Conservation (phyloP, 2,888 invertebrate genomes). For the Euproctis similis region DNA sequence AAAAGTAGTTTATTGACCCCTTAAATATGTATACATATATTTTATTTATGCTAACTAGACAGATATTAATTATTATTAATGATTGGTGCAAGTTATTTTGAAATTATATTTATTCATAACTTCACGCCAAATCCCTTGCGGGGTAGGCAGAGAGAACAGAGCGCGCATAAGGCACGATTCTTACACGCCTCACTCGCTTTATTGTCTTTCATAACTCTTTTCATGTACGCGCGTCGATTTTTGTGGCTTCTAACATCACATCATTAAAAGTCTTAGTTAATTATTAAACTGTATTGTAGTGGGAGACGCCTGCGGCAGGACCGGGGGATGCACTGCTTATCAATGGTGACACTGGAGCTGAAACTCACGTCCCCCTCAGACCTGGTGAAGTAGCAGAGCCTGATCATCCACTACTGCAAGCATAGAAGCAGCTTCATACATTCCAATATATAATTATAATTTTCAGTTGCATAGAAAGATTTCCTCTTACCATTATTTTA, state of each 20-base stretch:
- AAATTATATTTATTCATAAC: no score
- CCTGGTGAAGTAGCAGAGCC: conserved; percentile 14
- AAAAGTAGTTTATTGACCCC: no score
- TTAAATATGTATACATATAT: not conserved
- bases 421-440: conserved; percentile 12
- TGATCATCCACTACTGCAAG: conserved; percentile 24
- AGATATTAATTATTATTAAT: conserved; percentile 4
- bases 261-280: no score
- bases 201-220: no score
- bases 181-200: no score
- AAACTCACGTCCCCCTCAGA: conserved; percentile 7
- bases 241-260: no score
- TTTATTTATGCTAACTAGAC: not conserved
- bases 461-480: conserved; percentile 2
- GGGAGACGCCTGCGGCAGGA: conserved; percentile 20
- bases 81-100: no score
- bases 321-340: conserved; percentile 32
- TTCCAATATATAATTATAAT: conserved; percentile 9
- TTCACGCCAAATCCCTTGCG: no score
- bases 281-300: no score
- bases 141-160: no score
- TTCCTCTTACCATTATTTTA: conserved; percentile 3
- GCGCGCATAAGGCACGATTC: no score
- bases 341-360: conserved; percentile 25
- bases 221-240: no score